Evolutionary conservation across 2,888 invertebrate genomes (phyloP), one percentile per base, ranked within the genome.

Genomic region (Drosophila eohydei): DNA sequence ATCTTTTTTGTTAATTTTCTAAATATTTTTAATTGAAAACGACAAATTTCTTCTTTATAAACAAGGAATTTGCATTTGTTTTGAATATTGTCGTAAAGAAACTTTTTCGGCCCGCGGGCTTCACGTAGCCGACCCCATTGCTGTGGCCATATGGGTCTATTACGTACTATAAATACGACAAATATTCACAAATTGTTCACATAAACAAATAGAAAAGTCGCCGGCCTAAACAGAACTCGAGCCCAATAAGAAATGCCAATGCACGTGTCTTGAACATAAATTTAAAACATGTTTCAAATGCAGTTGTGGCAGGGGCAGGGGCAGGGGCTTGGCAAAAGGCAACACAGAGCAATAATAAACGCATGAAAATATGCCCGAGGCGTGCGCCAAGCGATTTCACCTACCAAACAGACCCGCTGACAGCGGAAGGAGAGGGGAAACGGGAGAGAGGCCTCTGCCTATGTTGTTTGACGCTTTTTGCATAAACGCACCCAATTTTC

Each of bases 371-470:
- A 83, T 83, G 88, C 83, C 73, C 48, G 73, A 79, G 88, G 90
- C 83, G 90, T 88, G 90, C 90, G 90, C 86, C 90, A 83, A 85
- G 80, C 83, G 90, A 83, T 83, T 89, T 83, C 83, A 85, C 83
- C 87, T 69, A 81, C 64, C 75, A 48, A 55, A 40, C 26, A 62
- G 52, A 43, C 34, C 3, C 11, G 11, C 11, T 41, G n/a, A 5
- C 8, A 3, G 54, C 60, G 41, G n/a, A 14, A n/a, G 16, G 61
- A 40, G 34, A 59, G 44, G 16, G 8, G n/a, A 1, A 4, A 2
- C 51, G 57, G 16, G 51, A 1, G 21, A 12, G 52, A 5, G 36
- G n/a, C n/a, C 82, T 57, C 70, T 60, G 54, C 48, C 65, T 54
- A 68, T 59, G 62, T 57, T 57, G 44, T 71, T 81, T 89, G 85